phyloP scores from a whole-genome alignment of 1,140 invertebrate genomes.

The Wiebesia pumilae region DNA sequence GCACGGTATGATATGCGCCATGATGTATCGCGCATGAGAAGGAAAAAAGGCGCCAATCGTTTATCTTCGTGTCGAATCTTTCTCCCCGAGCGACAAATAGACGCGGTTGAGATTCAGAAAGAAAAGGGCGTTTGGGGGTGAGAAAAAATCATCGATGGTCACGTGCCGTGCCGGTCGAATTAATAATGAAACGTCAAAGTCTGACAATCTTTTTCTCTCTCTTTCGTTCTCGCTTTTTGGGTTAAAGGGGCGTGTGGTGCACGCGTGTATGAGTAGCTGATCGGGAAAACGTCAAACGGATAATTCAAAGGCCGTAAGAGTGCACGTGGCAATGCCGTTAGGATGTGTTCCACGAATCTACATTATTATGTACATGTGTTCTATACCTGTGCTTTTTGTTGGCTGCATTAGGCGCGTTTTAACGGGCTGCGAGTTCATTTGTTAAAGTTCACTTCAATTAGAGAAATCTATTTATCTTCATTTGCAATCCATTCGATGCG shows the following conservation, averaged over 20 bases:
- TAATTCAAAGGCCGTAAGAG: conserved; percentile 62
- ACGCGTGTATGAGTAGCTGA: conserved; percentile 8
- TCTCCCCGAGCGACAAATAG: conserved; percentile 19
- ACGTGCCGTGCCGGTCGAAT: conserved; percentile 40
- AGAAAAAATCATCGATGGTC: conserved; percentile 36
- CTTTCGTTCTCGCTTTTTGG: neutral
- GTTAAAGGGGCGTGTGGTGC: neutral
- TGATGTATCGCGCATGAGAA: neutral
- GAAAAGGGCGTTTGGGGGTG: neutral
- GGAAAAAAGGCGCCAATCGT: conserved; percentile 40
- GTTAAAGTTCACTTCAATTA: conserved; percentile 38
- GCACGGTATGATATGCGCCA: neutral
- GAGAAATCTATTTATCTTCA: conserved; percentile 43
- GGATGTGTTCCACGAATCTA: neutral
- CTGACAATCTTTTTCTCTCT: neutral
- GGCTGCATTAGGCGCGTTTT: neutral
- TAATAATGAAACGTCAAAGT: conserved; percentile 45
- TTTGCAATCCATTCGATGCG: conserved; percentile 2
- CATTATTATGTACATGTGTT: conserved; percentile 9
- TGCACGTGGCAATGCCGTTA: conserved; percentile 62
- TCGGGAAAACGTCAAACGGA: conserved; percentile 44
- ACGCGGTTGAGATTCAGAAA: neutral
- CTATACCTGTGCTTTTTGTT: conserved; percentile 52
- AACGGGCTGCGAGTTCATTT: conserved; percentile 25
- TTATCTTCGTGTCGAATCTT: conserved; percentile 49